Evolutionary conservation across 2,797 vertebrate genomes (phyloP), one percentile per base, ranked within the genome.

Genomic region (Eospalax fontanierii): DNA sequence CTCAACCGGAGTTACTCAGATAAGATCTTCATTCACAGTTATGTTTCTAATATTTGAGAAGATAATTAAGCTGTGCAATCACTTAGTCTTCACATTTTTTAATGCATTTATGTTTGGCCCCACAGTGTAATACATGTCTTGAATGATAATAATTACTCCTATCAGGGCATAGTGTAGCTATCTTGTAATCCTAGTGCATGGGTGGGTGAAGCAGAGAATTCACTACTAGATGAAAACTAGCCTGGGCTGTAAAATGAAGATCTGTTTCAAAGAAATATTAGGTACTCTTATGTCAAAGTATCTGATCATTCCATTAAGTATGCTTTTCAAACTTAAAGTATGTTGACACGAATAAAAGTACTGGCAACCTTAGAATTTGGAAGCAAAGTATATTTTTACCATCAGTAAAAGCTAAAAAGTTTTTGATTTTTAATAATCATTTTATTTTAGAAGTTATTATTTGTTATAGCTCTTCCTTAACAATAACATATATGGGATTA

Each of bases 401-500:
- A n/a, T 46, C 46, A 61, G 65, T 33, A 8, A 61, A 71, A 9
- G 22, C 24, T 76, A 85, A 87, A 96, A 80, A 76, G 0, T 1
- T 81, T 10, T 65, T 87, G 59, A 4, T 35, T 90, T 91, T 65
- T 85, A 89, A 35, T 68, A 33, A 43, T 76, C 68, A 63, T n/a
- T 79, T 38, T 81, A 79, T 71, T 81, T 86, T 73, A 24, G 28
- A 35, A 4, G 4, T 1, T 80, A 0, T 65, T 38, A 59, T 80
- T 90, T 88, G 1, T 22, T 59, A 54, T 8, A 74, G 4, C 22
- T 75, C 12, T 70, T 68, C 81, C 43, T 76, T 75, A 74, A 4
- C 19, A 40, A 38, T 4, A 12, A 12, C 4, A 7, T 83, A 11
- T 57, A 24, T 74, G 46, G 18, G 65, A 80, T 66, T 79, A 19